Conservation (phyloP, 2,888 invertebrate species). For the Noctua pronuba region DNA sequence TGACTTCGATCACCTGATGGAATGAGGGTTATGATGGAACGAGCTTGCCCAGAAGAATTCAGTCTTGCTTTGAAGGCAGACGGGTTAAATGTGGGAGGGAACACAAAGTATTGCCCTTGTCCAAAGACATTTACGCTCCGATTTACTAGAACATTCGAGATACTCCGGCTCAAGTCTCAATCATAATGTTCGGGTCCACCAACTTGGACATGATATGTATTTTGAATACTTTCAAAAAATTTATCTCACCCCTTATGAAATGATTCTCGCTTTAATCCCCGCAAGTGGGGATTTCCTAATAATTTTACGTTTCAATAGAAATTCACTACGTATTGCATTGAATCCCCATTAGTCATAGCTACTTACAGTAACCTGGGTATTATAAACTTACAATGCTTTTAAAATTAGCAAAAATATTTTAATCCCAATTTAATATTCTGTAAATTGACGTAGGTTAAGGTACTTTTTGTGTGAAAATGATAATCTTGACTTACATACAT, state of each 20-base stretch:
- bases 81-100: no score
- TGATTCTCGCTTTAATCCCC: not conserved
- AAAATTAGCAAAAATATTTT: not conserved
- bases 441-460: not conserved
- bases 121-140: not conserved
- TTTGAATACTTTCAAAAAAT: not conserved
- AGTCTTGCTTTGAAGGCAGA: no score
- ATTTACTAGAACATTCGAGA: not conserved
- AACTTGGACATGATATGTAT: not conserved
- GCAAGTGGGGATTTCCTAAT: slow-evolving; percentile 7
- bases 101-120: not conserved
- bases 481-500: not conserved
- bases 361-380: not conserved
- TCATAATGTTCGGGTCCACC: not conserved
- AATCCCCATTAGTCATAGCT: slow-evolving; percentile 37
- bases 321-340: not conserved
- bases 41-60: no score
- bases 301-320: slow-evolving; percentile 6
- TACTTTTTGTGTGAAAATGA: not conserved
- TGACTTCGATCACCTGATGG: no score
- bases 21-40: no score
- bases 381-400: slow-evolving; percentile 4
- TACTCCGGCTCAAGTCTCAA: not conserved
- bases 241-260: not conserved
- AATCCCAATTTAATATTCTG: not conserved